Conservation (phyloP, 2,888 invertebrate genomes). For the Sphaerophoria taeniata region DNA sequence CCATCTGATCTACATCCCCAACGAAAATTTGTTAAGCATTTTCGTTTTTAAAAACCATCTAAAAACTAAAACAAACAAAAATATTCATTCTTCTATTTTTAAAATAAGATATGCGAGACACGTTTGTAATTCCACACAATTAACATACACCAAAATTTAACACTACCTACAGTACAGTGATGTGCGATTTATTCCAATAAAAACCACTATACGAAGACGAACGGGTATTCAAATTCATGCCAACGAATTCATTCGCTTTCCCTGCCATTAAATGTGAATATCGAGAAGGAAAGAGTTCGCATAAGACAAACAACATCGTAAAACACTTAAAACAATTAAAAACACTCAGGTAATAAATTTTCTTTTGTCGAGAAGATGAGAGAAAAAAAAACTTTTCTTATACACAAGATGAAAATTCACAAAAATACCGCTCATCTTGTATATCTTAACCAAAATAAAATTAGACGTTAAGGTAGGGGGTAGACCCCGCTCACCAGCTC, state of each 20-base stretch:
- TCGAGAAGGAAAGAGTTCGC: neutral
- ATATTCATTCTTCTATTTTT: neutral
- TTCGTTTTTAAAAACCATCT: conserved; percentile 11
- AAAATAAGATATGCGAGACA: conserved; percentile 11
- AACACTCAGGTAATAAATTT: conserved; percentile 80
- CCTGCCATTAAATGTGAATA: neutral
- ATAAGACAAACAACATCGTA: conserved; percentile 73
- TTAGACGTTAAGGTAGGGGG: neutral
- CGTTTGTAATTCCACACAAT: conserved; percentile 17
- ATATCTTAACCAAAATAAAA: conserved; percentile 5
- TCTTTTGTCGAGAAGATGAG: conserved; percentile 72
- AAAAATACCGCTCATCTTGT: conserved; percentile 41
- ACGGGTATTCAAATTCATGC: neutral
- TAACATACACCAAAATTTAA: neutral
- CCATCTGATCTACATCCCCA: conserved; percentile 73
- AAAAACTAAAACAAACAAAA: conserved; percentile 15
- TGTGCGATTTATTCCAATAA: conserved; percentile 15
- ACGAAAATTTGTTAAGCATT: neutral
- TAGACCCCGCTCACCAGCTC: neutral
- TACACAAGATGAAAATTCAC: conserved; percentile 26
- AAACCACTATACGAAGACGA: neutral
- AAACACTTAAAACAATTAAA: conserved; percentile 82
- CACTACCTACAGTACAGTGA: neutral
- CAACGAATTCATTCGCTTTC: conserved; percentile 8
- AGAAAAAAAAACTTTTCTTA: conserved; percentile 74